These are phyloP conservation scores for Pantelozetes paolii DNA, from an alignment of 2,888 invertebrate species.

Conservation along the genomic window DNA sequence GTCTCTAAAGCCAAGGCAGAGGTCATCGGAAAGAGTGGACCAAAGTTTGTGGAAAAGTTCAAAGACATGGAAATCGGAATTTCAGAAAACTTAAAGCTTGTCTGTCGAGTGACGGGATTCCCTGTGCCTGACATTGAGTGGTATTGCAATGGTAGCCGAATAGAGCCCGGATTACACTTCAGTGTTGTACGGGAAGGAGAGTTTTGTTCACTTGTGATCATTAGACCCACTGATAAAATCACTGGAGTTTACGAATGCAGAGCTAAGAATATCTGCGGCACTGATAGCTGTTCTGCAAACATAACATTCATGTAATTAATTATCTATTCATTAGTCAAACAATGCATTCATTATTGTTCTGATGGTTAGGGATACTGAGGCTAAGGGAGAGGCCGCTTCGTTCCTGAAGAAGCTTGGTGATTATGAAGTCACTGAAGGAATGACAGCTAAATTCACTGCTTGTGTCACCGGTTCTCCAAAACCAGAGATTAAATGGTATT, in stretches of 20 bases:
- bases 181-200: conserved; percentile 58
- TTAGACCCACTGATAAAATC: conserved; percentile 65
- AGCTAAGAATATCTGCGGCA: conserved; percentile 74
- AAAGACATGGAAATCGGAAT: conserved; percentile 61
- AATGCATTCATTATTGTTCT: conserved; percentile 9
- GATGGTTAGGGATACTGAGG: conserved; percentile 50
- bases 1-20: conserved; percentile 64
- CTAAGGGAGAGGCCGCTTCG: conserved; percentile 74
- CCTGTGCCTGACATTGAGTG: conserved; percentile 80
- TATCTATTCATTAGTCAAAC: neutral
- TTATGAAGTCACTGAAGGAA: conserved; percentile 76
- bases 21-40: conserved; percentile 73
- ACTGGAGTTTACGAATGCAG: conserved; percentile 71
- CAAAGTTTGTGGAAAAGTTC: conserved; percentile 75
- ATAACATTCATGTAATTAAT: conserved; percentile 45
- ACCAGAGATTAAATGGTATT: conserved; percentile 81
- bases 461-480: conserved; percentile 81
- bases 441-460: conserved; percentile 89
- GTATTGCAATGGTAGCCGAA: conserved; percentile 74
- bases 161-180: conserved; percentile 63
- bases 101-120: conserved; percentile 72
- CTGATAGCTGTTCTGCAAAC: conserved; percentile 58
- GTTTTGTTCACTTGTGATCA: conserved; percentile 67
- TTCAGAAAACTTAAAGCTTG: conserved; percentile 64
- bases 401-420: conserved; percentile 86